Evolutionary conservation across 1,140 invertebrate genomes (phyloP).

Genomic region (Neodiprion virginianus): DNA sequence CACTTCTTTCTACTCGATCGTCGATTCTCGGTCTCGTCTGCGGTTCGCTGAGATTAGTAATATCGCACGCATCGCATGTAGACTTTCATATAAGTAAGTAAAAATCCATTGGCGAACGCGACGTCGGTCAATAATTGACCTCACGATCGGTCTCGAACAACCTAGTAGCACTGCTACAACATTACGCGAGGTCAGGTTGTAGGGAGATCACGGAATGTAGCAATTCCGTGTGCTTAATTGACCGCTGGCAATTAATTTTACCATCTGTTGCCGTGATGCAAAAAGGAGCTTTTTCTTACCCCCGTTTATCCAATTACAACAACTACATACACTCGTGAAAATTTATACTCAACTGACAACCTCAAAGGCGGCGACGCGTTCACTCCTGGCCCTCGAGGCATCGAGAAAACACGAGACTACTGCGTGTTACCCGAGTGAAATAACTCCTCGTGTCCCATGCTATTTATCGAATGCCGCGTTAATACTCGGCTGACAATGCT

Average conservation of each 20-base stretch:
- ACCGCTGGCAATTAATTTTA: background rate
- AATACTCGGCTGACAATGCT: background rate
- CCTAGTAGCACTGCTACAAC: too few relatives aligned
- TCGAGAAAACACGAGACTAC: background rate
- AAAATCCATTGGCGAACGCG: too few relatives aligned
- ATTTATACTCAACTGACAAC: background rate
- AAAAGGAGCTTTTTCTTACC: background rate
- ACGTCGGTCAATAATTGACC: too few relatives aligned
- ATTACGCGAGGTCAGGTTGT: too few relatives aligned
- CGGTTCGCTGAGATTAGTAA: too few relatives aligned
- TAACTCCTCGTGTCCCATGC: background rate
- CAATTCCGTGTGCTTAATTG: background rate
- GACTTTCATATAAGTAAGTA: too few relatives aligned
- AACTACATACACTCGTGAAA: background rate
- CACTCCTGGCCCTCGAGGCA: background rate
- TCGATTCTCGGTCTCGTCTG: too few relatives aligned
- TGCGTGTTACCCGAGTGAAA: background rate
- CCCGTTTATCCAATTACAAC: slow-evolving; percentile 5
- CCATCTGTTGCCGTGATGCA: background rate
- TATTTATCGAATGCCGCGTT: too few relatives aligned
- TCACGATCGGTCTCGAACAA: too few relatives aligned
- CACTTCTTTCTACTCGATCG: too few relatives aligned
- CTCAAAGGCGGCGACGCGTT: background rate
- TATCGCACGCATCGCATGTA: too few relatives aligned
- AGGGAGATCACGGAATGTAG: too few relatives aligned